phyloP scores from a whole-genome alignment of 1,140 invertebrate genomes.

The Drosophila bifasciata region DNA sequence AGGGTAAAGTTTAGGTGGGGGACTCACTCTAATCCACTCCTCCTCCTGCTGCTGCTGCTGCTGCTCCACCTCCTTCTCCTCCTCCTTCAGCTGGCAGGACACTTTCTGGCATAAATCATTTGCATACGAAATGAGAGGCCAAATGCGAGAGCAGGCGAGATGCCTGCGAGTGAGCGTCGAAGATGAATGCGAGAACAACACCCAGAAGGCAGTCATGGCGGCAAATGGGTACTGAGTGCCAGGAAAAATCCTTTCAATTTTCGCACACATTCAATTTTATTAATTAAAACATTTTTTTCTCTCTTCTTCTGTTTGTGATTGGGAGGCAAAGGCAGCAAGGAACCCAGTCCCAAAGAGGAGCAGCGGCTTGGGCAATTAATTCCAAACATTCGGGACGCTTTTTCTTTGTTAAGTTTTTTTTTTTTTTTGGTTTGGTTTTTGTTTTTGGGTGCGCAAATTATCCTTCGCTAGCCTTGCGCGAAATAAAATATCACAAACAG shows the following conservation, averaged over 20 bases:
- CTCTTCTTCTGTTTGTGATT: conserved; percentile 59
- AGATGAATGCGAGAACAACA: conserved; percentile 70
- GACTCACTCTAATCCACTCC: conserved; percentile 73
- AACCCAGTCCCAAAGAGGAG: not conserved
- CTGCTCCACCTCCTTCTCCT: conserved; percentile 32
- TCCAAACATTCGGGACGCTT: conserved; percentile 81
- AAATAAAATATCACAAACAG: conserved; percentile 84
- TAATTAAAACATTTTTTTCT: conserved; percentile 82
- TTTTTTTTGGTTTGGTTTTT: conserved; percentile 7
- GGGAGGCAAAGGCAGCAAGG: conserved; percentile 53
- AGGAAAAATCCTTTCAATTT: conserved; percentile 83
- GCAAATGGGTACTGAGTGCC: conserved; percentile 39
- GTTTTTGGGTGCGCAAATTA: conserved; percentile 64
- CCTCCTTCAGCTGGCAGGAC: conserved; percentile 16
- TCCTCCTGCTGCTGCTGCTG: too few relatives aligned
- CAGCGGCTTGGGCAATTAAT: conserved; percentile 74
- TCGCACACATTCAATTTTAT: conserved; percentile 83
- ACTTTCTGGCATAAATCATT: conserved; percentile 83
- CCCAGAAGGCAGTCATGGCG: conserved; percentile 28
- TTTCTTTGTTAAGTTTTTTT: conserved; percentile 81
- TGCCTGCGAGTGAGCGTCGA: conserved; percentile 71
- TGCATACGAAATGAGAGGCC: conserved; percentile 81
- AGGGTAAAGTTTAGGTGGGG: conserved; percentile 28
- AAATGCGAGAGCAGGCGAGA: conserved; percentile 34
- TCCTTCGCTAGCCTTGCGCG: conserved; percentile 73